A percentile compares a stretch with the other conserved stretches of the same genome.
phyloP scores from a whole-genome alignment of 2,113 vertebrate genomes.

The Tricholaema leucomelas region DNA sequence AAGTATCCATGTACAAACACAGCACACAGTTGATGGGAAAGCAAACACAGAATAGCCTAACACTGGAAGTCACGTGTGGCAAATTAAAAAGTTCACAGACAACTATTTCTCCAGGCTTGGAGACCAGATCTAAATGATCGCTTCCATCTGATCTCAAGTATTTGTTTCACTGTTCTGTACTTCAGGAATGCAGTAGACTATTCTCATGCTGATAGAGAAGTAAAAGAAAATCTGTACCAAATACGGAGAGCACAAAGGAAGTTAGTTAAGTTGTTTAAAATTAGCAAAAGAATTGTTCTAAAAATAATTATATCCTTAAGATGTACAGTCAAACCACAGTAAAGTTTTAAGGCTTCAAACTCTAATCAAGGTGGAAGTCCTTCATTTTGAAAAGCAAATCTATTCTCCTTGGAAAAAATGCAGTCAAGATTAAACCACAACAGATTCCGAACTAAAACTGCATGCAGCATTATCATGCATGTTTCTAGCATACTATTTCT shows the following conservation, averaged over 20 bases:
- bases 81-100: slow-evolving; percentile 10
- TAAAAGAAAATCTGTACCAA: background rate
- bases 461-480: background rate
- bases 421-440: slow-evolving; percentile 26
- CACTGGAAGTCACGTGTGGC: background rate
- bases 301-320: slow-evolving; percentile 13
- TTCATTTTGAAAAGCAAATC: slow-evolving; percentile 4
- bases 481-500: background rate
- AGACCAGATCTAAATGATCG: background rate
- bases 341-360: slow-evolving; percentile 8
- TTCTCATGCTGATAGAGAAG: slow-evolving; percentile 31
- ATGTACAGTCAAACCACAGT: background rate
- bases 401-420: slow-evolving; percentile 28
- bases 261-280: slow-evolving; percentile 25
- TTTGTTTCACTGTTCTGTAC: background rate
- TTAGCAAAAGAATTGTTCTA: slow-evolving; percentile 37
- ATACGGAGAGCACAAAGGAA: slow-evolving; percentile 25
- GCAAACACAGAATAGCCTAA: slow-evolving; percentile 3
- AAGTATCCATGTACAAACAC: slow-evolving; percentile 25
- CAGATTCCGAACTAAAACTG: background rate
- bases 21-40: background rate
- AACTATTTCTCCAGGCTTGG: background rate
- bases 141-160: background rate
- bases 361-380: background rate
- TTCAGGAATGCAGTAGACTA: slow-evolving; percentile 30